Conservation (phyloP, 1,140 invertebrate species). For the Danaus melanippus region DNA sequence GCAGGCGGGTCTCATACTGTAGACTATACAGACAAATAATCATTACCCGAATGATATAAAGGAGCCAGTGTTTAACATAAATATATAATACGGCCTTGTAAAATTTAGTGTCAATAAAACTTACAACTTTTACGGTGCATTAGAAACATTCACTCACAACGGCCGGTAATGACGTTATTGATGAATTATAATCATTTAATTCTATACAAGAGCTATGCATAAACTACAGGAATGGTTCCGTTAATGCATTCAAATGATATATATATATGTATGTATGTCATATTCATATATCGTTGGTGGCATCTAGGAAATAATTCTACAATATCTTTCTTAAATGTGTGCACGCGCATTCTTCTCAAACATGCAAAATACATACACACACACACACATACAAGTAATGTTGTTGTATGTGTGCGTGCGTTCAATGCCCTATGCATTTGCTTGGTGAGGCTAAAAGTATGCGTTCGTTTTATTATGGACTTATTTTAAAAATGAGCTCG, state of each 20-base stretch:
- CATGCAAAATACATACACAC: slow-evolving; percentile 65
- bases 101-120: slow-evolving; percentile 19
- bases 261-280: slow-evolving; percentile 18
- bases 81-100: slow-evolving; percentile 13
- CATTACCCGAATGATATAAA: too few relatives aligned
- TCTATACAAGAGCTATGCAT: slow-evolving; percentile 20
- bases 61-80: too few relatives aligned
- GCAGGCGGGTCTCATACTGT: too few relatives aligned
- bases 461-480: slow-evolving; percentile 69
- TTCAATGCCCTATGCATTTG: slow-evolving; percentile 66
- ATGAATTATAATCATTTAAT: background rate
- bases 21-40: too few relatives aligned
- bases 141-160: slow-evolving; percentile 8
- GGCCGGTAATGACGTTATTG: background rate
- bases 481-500: slow-evolving; percentile 68
- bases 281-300: slow-evolving; percentile 44
- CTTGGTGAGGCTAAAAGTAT: slow-evolving; percentile 69
- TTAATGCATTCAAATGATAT: slow-evolving; percentile 15
- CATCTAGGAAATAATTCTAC: slow-evolving; percentile 70
- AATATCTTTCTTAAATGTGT: slow-evolving; percentile 65
- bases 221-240: slow-evolving; percentile 45
- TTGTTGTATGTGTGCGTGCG: slow-evolving; percentile 54
- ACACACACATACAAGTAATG: slow-evolving; percentile 26
- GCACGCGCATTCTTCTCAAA: slow-evolving; percentile 65
- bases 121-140: background rate